phyloP scores from a whole-genome alignment of 2,797 vertebrate genomes.

The Apogon talboti region DNA sequence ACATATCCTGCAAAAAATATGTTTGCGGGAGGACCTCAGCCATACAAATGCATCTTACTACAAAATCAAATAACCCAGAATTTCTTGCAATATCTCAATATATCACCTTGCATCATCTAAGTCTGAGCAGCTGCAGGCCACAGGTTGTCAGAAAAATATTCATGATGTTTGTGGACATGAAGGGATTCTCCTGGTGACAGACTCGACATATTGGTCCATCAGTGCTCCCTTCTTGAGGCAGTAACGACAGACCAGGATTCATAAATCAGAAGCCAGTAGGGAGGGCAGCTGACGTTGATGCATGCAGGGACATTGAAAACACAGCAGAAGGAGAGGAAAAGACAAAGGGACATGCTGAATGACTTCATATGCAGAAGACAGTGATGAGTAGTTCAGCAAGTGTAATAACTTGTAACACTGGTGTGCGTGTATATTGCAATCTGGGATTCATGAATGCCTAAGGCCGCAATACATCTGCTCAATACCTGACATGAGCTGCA shows the following conservation, averaged over 20 bases:
- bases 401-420: slow-evolving; percentile 27
- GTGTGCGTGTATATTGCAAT: slow-evolving; percentile 10
- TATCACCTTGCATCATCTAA: slow-evolving; percentile 39
- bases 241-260: slow-evolving; percentile 73
- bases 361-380: slow-evolving; percentile 52
- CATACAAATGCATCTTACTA: slow-evolving; percentile 11
- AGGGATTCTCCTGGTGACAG: slow-evolving; percentile 60
- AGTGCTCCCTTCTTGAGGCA: slow-evolving; percentile 66
- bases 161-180: slow-evolving; percentile 64
- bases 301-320: slow-evolving; percentile 63
- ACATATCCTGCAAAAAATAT: slow-evolving; percentile 21
- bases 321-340: slow-evolving; percentile 54
- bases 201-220: slow-evolving; percentile 74
- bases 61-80: slow-evolving; percentile 38
- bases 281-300: slow-evolving; percentile 68
- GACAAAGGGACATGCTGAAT: slow-evolving; percentile 55
- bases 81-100: slow-evolving; percentile 39
- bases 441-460: slow-evolving; percentile 14
- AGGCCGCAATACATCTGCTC: slow-evolving; percentile 33
- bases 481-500: slow-evolving; percentile 14
- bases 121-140: slow-evolving; percentile 50
- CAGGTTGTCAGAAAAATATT: slow-evolving; percentile 69
- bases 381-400: slow-evolving; percentile 35
- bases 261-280: slow-evolving; percentile 74
- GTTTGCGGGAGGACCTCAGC: slow-evolving; percentile 3